Evolutionary conservation across 2,113 vertebrate species (phyloP).

Genomic region (Stercorarius parasiticus): DNA sequence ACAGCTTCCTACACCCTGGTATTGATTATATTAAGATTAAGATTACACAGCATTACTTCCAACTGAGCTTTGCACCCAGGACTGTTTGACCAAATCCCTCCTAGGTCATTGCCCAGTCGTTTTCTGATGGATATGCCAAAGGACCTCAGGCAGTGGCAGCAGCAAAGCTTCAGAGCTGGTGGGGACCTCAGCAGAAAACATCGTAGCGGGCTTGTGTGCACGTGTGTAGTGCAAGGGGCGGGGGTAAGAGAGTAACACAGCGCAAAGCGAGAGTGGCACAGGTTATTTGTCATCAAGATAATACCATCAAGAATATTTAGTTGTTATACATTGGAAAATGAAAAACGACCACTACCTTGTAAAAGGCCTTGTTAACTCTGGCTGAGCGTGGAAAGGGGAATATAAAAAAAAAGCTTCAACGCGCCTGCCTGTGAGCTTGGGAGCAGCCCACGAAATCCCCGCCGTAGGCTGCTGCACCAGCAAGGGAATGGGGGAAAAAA

Average conservation of each 20-base stretch:
- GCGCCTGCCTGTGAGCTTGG: not conserved
- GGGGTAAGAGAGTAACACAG: not conserved
- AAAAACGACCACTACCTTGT: not conserved
- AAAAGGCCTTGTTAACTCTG: not conserved
- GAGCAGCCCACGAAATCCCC: not conserved
- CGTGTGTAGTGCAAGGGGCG: accelerated
- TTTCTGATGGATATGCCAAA: not conserved
- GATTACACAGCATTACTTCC: not conserved
- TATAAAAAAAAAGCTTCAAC: not conserved
- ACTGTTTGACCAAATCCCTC: not conserved
- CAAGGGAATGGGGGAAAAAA: not conserved
- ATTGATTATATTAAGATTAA: not conserved
- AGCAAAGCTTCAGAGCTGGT: not conserved
- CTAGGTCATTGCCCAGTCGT: not conserved
- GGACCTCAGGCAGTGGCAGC: not conserved
- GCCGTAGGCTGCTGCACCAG: not conserved
- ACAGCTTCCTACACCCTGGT: not conserved
- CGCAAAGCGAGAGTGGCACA: not conserved
- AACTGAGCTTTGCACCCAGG: not conserved
- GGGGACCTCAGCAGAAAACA: not conserved
- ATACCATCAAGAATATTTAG: not conserved
- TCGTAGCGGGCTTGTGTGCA: accelerated
- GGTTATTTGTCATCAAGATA: not conserved
- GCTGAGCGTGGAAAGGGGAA: not conserved
- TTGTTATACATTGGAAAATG: not conserved